These are phyloP conservation scores for Bucco capensis DNA, from an alignment of 2,113 vertebrate genomes.

Conservation along the genomic window DNA sequence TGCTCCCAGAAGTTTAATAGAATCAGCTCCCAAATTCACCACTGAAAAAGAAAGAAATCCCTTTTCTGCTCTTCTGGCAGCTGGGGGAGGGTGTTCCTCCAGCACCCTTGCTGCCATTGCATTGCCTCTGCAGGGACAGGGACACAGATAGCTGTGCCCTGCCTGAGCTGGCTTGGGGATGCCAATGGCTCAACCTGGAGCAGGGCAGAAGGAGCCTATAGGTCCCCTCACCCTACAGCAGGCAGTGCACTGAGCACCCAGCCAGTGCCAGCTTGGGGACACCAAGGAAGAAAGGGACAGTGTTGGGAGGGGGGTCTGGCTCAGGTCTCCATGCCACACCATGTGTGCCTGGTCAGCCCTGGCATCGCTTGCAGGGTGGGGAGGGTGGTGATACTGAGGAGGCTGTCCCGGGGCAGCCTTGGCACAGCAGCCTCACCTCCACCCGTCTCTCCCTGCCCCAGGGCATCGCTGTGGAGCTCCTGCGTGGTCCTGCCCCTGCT, in stretches of 20 bases:
- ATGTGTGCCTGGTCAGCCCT: not conserved
- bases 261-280: not conserved
- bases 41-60: not conserved
- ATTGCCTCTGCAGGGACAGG: not conserved
- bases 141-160: not conserved
- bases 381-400: not conserved
- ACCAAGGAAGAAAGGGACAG: not conserved
- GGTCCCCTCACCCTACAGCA: not conserved
- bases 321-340: not conserved
- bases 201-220: not conserved
- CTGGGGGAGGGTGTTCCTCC: not conserved
- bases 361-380: not conserved
- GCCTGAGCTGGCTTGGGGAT: not conserved
- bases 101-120: not conserved
- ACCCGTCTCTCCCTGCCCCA: slow-evolving; percentile 58
- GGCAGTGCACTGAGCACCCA: not conserved
- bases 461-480: slow-evolving; percentile 90
- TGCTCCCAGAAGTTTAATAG: not conserved
- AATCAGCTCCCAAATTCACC: not conserved
- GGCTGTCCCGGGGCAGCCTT: not conserved
- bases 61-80: not conserved
- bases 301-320: too few relatives aligned
- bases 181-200: not conserved
- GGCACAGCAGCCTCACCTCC: not conserved
- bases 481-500: slow-evolving; percentile 92